Evolutionary conservation across 2,888 invertebrate genomes (phyloP).

Genomic region (Polyommatus icarus): DNA sequence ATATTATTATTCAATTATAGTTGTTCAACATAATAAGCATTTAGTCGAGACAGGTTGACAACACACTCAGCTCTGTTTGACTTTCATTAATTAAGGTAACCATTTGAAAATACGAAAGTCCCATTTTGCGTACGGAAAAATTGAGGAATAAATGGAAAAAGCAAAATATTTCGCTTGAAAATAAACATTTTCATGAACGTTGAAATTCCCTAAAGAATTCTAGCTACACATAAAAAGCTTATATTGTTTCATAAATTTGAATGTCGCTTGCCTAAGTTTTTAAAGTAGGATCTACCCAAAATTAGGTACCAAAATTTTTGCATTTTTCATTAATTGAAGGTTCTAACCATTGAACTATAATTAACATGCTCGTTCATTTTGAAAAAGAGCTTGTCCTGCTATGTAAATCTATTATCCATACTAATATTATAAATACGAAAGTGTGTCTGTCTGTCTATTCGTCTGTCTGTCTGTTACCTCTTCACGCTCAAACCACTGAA

Average conservation of each 20-base stretch:
- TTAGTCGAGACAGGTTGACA: neutral
- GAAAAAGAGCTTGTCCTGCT: too few relatives aligned
- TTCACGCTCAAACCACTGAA: too few relatives aligned
- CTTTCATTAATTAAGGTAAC: neutral
- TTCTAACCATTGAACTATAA: too few relatives aligned
- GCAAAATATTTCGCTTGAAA: neutral
- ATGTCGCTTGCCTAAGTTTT: neutral
- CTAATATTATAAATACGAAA: too few relatives aligned
- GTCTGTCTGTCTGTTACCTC: too few relatives aligned
- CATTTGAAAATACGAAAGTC: neutral
- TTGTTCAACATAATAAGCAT: neutral
- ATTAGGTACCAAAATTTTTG: neutral
- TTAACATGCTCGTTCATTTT: too few relatives aligned
- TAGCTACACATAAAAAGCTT: neutral
- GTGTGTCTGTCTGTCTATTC: too few relatives aligned
- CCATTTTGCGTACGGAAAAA: neutral
- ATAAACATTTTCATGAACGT: neutral
- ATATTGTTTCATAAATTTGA: neutral
- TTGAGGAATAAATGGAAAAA: neutral
- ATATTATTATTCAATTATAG: neutral
- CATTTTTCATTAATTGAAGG: too few relatives aligned
- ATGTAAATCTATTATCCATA: too few relatives aligned
- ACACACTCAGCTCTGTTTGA: neutral
- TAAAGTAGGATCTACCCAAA: too few relatives aligned
- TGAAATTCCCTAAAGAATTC: neutral